A percentile compares a stretch with the other conserved stretches of the same genome.
These are phyloP conservation scores for Scolopax bukidnonensis DNA, from an alignment of 2,797 vertebrate genomes.

Conservation along the genomic window DNA sequence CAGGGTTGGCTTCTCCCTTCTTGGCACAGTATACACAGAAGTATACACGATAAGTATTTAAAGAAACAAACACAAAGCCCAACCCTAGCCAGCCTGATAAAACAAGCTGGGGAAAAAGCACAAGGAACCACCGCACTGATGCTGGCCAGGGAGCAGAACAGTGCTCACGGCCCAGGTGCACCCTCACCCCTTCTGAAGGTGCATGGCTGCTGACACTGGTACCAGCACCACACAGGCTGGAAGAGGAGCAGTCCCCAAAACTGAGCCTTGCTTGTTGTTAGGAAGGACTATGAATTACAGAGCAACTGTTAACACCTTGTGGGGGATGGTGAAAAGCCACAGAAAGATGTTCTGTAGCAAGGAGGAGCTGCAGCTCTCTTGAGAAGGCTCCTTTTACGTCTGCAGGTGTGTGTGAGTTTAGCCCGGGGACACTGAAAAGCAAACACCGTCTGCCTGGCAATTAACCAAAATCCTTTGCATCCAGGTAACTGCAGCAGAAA, in stretches of 20 bases:
- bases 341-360: not conserved
- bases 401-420: not conserved
- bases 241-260: not conserved
- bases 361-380: not conserved
- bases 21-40: not conserved
- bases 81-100: not conserved
- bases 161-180: accelerated
- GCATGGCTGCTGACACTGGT: not conserved
- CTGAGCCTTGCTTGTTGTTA: not conserved
- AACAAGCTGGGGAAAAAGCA: not conserved
- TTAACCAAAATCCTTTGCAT: not conserved
- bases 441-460: not conserved
- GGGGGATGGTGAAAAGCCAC: not conserved
- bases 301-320: not conserved
- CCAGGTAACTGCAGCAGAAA: not conserved
- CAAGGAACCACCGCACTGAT: not conserved
- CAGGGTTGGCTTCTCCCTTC: not conserved
- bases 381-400: not conserved
- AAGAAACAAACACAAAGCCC: not conserved
- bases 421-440: not conserved
- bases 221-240: not conserved
- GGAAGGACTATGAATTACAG: not conserved
- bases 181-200: not conserved
- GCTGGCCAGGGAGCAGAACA: not conserved
- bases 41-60: not conserved